These are phyloP conservation scores for Anarhynchus alexandrinus DNA, from an alignment of 2,113 vertebrate species.

Conservation along the genomic window DNA sequence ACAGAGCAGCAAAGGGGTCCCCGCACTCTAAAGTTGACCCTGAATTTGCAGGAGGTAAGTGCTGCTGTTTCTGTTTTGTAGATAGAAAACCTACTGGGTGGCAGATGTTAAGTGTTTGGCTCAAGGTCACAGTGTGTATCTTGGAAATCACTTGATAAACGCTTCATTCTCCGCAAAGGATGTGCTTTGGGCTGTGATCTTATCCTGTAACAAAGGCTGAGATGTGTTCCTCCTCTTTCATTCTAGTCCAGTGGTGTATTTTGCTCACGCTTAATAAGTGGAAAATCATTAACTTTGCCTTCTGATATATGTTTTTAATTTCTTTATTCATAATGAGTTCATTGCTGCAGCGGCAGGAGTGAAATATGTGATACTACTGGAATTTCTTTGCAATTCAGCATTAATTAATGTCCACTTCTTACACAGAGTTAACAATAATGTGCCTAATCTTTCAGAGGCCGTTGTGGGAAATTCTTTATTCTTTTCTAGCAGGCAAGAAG, in stretches of 20 bases:
- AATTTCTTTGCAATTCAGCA: conserved; percentile 43
- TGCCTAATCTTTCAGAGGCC: neutral
- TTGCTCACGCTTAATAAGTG: neutral
- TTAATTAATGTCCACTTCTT: conserved; percentile 61
- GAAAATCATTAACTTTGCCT: conserved; percentile 16
- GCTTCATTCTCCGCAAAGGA: neutral
- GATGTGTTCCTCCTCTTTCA: neutral
- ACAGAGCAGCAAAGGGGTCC: neutral
- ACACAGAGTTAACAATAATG: neutral
- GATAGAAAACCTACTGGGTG: neutral
- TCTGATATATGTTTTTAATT: conserved; percentile 60
- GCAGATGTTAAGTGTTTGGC: neutral
- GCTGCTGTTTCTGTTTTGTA: neutral
- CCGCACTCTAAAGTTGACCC: rapidly evolving
- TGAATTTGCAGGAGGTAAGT: neutral
- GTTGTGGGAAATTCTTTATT: neutral
- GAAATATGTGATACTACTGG: conserved; percentile 38
- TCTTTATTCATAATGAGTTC: conserved; percentile 55
- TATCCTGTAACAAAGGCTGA: neutral
- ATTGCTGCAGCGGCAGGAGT: neutral
- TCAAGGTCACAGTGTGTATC: neutral
- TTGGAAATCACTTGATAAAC: conserved; percentile 17
- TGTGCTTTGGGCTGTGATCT: conserved; percentile 25
- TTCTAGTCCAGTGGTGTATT: neutral
- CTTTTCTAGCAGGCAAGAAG: neutral